Percentiles rank a stretch among this genome's conserved stretches.
These are phyloP conservation scores for Tineola bisselliella DNA, from an alignment of 2,888 invertebrate species.

Conservation along the genomic window DNA sequence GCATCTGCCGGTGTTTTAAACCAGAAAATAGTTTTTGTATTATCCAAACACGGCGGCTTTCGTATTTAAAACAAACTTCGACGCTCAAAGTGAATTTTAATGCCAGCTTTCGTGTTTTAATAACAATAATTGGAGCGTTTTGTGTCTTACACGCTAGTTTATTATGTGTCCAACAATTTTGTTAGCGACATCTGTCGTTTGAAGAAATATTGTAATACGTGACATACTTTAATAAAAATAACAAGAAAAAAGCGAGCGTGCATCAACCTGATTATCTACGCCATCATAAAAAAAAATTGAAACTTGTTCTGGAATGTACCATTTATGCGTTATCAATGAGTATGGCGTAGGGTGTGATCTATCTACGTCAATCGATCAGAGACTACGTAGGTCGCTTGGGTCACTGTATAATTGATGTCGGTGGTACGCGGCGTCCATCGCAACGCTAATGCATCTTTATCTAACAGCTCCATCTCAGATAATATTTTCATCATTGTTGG, in stretches of 20 bases:
- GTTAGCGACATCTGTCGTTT: not conserved
- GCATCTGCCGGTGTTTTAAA: conserved; percentile 10
- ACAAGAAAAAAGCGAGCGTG: no score
- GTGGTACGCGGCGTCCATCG: not conserved
- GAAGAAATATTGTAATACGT: not conserved
- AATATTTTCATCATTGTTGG: not conserved
- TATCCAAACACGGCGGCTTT: conserved; percentile 2
- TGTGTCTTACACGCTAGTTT: not conserved
- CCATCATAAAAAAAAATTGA: not conserved
- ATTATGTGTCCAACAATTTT: not conserved
- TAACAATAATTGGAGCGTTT: conserved; percentile 3
- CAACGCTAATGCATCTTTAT: not conserved
- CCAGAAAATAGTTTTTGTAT: conserved; percentile 12
- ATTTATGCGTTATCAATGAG: not conserved
- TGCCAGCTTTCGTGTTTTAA: not conserved
- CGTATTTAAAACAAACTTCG: conserved; percentile 10
- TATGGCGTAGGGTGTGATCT: not conserved
- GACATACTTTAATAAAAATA: no score
- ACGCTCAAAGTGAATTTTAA: conserved; percentile 3
- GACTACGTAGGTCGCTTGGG: not conserved
- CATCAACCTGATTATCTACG: no score
- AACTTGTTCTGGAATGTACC: not conserved
- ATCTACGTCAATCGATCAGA: conserved; percentile 4
- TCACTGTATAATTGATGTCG: not conserved
- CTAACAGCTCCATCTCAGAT: not conserved